These are phyloP conservation scores for Macquaria ambigua DNA, from an alignment of 2,113 vertebrate species.

Conservation along the genomic window DNA sequence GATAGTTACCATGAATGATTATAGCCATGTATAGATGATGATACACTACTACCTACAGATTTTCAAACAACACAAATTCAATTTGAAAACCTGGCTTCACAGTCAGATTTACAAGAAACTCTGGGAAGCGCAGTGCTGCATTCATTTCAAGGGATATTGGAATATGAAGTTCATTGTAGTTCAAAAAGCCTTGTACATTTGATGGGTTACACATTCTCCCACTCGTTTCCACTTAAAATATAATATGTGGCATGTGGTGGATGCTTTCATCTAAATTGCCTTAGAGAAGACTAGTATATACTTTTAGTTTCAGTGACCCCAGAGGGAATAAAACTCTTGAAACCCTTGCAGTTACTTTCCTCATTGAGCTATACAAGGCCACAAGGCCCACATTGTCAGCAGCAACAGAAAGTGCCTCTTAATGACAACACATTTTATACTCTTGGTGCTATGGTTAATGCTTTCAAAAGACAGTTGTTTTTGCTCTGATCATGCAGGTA, in stretches of 20 bases:
- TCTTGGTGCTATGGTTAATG: slow-evolving; percentile 21
- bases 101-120: slow-evolving; percentile 18
- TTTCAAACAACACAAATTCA: slow-evolving; percentile 4
- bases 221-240: slow-evolving; percentile 69
- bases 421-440: slow-evolving; percentile 29
- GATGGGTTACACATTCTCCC: slow-evolving; percentile 61
- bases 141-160: slow-evolving; percentile 47
- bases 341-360: slow-evolving; percentile 49
- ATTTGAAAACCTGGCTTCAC: background rate
- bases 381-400: slow-evolving; percentile 43
- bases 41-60: background rate
- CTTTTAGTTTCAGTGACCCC: slow-evolving; percentile 67
- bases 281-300: slow-evolving; percentile 41
- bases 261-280: slow-evolving; percentile 69
- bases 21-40: background rate
- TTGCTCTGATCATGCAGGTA: slow-evolving; percentile 4
- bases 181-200: slow-evolving; percentile 56
- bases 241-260: slow-evolving; percentile 39
- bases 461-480: slow-evolving; percentile 36
- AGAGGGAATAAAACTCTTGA: slow-evolving; percentile 63
- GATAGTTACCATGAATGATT: background rate
- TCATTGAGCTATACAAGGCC: slow-evolving; percentile 33
- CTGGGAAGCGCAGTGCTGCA: slow-evolving; percentile 27
- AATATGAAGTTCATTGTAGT: slow-evolving; percentile 40
- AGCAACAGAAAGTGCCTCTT: slow-evolving; percentile 54